Percentiles rank a stretch among this genome's conserved stretches.
These are phyloP conservation scores for Chiloscyllium punctatum DNA, from an alignment of 2,797 vertebrate genomes.

Conservation along the genomic window DNA sequence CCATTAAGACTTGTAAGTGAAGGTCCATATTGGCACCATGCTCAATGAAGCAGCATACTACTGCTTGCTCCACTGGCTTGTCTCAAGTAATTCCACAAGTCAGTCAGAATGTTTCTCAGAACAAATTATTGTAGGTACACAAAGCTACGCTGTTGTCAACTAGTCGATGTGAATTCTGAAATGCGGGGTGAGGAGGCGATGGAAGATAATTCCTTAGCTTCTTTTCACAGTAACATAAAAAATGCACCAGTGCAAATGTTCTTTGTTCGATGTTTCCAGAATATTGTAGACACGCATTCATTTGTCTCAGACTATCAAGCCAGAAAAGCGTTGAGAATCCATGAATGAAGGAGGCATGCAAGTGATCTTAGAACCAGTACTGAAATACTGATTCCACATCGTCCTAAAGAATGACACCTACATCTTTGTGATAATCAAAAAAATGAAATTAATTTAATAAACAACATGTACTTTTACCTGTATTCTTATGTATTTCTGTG, in stretches of 20 bases:
- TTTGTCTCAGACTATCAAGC: background rate
- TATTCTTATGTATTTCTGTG: too few species aligned
- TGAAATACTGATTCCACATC: background rate
- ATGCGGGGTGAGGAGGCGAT: background rate
- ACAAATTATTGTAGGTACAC: background rate
- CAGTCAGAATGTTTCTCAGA: background rate
- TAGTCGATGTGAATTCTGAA: background rate
- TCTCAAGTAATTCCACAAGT: background rate
- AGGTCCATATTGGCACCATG: background rate
- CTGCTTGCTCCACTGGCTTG: constrained; percentile 5
- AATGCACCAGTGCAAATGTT: background rate
- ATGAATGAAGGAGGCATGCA: background rate
- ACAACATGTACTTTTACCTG: too few species aligned
- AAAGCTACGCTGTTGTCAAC: background rate
- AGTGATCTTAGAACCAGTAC: background rate
- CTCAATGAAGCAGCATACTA: background rate
- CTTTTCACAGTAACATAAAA: background rate
- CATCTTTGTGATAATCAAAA: background rate
- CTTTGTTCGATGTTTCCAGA: background rate
- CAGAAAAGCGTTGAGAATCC: background rate
- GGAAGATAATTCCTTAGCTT: background rate
- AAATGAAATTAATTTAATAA: background rate
- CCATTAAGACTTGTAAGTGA: background rate
- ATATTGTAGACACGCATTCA: background rate
- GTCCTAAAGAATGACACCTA: background rate